phyloP scores from a whole-genome alignment of 2,888 invertebrate species.

The Lithophane semibrunnea region DNA sequence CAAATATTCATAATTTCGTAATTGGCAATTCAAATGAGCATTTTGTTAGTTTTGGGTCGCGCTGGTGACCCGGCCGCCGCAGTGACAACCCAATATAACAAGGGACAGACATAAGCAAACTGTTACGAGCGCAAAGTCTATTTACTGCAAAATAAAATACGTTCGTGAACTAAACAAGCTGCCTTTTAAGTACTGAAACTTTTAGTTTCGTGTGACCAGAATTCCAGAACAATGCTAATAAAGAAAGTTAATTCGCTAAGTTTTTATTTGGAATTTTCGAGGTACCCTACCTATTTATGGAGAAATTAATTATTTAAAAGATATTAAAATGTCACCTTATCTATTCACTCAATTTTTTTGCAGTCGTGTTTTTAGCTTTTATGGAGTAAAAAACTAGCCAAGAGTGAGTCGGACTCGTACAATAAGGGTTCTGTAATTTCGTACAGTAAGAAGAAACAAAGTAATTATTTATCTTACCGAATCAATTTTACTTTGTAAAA shows the following conservation, averaged over 20 bases:
- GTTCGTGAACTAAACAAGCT: not conserved
- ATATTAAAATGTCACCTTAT: not conserved
- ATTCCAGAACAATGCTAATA: not conserved
- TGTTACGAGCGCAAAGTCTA: slow-evolving; percentile 31
- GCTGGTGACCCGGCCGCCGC: slow-evolving; percentile 66
- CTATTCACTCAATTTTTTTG: not conserved
- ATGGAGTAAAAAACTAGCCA: not conserved
- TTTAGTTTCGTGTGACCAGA: not conserved
- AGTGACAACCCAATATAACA: slow-evolving; percentile 59
- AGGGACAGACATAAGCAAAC: slow-evolving; percentile 51
- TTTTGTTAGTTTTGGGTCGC: slow-evolving; percentile 78
- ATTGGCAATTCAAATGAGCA: slow-evolving; percentile 81
- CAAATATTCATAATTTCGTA: slow-evolving; percentile 80
- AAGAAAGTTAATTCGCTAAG: not conserved
- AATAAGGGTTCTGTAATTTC: not conserved
- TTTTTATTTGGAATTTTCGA: not conserved
- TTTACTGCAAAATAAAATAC: slow-evolving; percentile 31
- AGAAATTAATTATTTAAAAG: not conserved
- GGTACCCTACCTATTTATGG: not conserved
- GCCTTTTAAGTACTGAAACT: not conserved
- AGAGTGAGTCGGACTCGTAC: not conserved
- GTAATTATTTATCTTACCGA: no score
- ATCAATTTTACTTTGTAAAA: no score
- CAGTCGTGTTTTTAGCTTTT: not conserved
- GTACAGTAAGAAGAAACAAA: no score